Conservation (phyloP, 1,140 invertebrate species). For the Pogonognathellus flavescens region DNA sequence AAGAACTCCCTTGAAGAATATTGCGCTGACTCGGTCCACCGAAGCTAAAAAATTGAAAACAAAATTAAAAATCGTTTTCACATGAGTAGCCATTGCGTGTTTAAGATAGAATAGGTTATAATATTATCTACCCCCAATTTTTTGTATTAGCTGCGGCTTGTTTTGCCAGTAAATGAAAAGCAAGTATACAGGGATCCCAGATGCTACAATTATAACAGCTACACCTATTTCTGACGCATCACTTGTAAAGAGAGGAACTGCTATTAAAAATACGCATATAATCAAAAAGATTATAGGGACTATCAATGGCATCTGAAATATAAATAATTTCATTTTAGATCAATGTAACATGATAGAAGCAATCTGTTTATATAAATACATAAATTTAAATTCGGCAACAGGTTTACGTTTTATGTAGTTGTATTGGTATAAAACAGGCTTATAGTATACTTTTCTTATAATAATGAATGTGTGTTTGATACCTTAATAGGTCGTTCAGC, state of each 20-base stretch:
- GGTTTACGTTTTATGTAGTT: too few relatives aligned
- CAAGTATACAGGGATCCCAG: constrained; percentile 90
- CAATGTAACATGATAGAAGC: too few relatives aligned
- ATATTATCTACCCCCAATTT: constrained; percentile 64
- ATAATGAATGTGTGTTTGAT: constrained; percentile 67
- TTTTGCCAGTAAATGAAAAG: constrained; percentile 88
- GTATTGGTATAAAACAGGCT: too few relatives aligned
- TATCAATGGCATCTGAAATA: constrained; percentile 75
- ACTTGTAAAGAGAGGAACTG: constrained; percentile 82
- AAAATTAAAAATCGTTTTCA: too few relatives aligned
- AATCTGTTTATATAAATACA: too few relatives aligned
- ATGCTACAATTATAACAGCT: constrained; percentile 84
- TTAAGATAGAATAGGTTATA: background rate
- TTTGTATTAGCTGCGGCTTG: constrained; percentile 76
- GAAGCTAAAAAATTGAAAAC: constrained; percentile 52
- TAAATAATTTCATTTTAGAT: too few relatives aligned
- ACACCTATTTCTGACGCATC: constrained; percentile 84
- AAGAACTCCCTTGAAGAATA: constrained; percentile 62
- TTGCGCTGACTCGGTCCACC: constrained; percentile 51
- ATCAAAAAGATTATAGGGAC: constrained; percentile 88
- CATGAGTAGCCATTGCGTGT: too few relatives aligned
- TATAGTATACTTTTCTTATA: too few relatives aligned
- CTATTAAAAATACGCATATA: constrained; percentile 85
- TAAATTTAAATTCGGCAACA: too few relatives aligned
- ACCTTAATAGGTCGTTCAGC: constrained; percentile 90